Conservation (phyloP, 2,113 vertebrate species). For the Tupaia tana region DNA sequence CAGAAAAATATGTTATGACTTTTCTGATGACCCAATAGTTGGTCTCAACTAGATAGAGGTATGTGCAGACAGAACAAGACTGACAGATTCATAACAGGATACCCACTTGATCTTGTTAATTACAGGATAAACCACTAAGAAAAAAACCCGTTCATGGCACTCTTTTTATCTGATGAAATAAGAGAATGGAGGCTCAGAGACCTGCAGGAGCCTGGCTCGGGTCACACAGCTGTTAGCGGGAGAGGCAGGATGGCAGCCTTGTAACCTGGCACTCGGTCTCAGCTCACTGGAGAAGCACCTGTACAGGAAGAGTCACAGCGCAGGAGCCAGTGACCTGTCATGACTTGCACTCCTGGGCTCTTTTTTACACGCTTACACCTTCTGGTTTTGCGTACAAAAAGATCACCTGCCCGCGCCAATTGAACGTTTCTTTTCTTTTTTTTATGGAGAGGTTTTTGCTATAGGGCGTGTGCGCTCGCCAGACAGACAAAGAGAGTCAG, state of each 20-base stretch:
- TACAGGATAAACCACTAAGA: neutral
- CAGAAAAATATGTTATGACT: too few relatives aligned
- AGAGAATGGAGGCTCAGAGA: neutral
- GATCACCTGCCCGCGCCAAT: neutral
- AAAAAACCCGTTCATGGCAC: neutral
- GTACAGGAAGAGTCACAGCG: neutral
- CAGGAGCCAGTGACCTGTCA: neutral
- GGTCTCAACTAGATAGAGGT: neutral
- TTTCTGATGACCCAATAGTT: too few relatives aligned
- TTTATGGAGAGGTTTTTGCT: too few relatives aligned
- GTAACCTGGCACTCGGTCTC: neutral
- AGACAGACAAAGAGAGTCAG: too few relatives aligned
- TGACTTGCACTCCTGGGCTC: neutral
- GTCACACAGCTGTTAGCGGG: constrained; percentile 2
- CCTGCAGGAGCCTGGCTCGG: neutral
- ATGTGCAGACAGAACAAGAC: constrained; percentile 10
- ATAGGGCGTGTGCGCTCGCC: too few relatives aligned
- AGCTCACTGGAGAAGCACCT: neutral
- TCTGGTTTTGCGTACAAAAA: neutral
- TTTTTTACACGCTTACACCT: neutral
- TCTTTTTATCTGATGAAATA: neutral
- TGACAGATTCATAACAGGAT: neutral
- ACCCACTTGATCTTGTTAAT: neutral
- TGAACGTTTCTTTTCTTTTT: neutral
- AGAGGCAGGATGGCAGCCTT: neutral